phyloP scores from a whole-genome alignment of 2,888 invertebrate genomes.

The Andrena minutula region DNA sequence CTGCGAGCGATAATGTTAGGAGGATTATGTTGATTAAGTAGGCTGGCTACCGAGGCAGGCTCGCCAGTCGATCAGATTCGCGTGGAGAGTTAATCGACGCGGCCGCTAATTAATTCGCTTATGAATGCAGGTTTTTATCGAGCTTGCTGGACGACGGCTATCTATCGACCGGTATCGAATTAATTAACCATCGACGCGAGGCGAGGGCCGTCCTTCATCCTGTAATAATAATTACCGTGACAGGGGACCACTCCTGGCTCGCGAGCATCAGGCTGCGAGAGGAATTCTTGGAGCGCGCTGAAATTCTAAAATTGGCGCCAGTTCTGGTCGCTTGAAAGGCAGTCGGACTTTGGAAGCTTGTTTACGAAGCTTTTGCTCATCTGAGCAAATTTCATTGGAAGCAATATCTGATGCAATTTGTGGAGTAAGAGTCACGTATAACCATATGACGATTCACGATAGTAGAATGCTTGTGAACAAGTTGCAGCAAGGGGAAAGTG shows the following conservation, averaged over 20 bases:
- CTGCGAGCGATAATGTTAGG: too few species aligned
- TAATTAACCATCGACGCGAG: conserved; percentile 51
- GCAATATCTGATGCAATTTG: too few species aligned
- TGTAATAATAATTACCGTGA: conserved; percentile 35
- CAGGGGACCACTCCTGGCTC: neutral
- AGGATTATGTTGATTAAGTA: too few species aligned
- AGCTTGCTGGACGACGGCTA: conserved; percentile 34
- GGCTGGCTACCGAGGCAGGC: neutral
- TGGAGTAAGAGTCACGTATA: neutral
- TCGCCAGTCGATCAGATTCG: neutral
- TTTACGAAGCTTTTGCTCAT: neutral
- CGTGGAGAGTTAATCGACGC: conserved; percentile 37
- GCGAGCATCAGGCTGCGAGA: conserved; percentile 19
- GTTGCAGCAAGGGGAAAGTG: neutral
- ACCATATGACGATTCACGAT: neutral
- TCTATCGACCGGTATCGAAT: conserved; percentile 43
- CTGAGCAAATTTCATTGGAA: neutral
- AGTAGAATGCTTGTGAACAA: neutral
- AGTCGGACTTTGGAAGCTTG: neutral
- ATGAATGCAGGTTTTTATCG: conserved; percentile 42
- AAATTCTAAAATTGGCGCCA: neutral
- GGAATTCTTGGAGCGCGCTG: neutral
- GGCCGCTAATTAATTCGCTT: conserved; percentile 56
- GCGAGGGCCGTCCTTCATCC: conserved; percentile 24
- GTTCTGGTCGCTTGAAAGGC: too few species aligned